These are phyloP conservation scores for Mirounga angustirostris DNA, from an alignment of 2,113 vertebrate species.

Conservation along the genomic window DNA sequence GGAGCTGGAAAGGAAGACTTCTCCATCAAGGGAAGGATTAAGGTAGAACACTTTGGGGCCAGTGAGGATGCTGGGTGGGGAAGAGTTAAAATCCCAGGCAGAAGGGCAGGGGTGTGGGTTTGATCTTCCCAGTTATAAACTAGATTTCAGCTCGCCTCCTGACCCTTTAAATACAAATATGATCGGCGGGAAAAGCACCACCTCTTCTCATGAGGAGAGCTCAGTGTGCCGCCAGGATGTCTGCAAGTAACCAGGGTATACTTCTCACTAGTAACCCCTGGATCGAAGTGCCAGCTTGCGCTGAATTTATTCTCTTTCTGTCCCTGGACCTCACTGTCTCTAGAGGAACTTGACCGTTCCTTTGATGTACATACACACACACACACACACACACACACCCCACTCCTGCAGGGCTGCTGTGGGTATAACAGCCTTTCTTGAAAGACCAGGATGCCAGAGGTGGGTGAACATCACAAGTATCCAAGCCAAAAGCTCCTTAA, in stretches of 20 bases:
- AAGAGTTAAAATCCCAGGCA: not conserved
- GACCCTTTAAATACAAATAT: not conserved
- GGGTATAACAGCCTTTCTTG: not conserved
- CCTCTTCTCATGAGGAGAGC: not conserved
- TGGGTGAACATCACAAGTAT: not conserved
- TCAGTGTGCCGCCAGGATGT: not conserved
- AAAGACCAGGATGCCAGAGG: constrained; percentile 26
- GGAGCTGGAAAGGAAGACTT: not conserved
- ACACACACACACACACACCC: not conserved
- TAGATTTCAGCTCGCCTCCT: not conserved
- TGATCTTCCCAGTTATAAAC: not conserved
- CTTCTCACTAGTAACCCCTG: not conserved
- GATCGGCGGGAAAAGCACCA: not conserved
- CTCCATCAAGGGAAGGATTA: not conserved
- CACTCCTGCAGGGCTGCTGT: not conserved
- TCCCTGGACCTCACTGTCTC: not conserved
- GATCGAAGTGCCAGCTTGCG: not conserved
- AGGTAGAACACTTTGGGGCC: not conserved
- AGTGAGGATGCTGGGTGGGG: not conserved
- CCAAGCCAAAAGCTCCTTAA: not conserved
- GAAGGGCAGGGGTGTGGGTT: not conserved
- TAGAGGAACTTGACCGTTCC: not conserved
- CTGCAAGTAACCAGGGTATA: not conserved
- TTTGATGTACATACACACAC: not conserved
- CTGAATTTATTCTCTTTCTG: not conserved